Evolutionary conservation across 2,797 vertebrate species (phyloP).

Genomic region (Philypnodon macrostomus): DNA sequence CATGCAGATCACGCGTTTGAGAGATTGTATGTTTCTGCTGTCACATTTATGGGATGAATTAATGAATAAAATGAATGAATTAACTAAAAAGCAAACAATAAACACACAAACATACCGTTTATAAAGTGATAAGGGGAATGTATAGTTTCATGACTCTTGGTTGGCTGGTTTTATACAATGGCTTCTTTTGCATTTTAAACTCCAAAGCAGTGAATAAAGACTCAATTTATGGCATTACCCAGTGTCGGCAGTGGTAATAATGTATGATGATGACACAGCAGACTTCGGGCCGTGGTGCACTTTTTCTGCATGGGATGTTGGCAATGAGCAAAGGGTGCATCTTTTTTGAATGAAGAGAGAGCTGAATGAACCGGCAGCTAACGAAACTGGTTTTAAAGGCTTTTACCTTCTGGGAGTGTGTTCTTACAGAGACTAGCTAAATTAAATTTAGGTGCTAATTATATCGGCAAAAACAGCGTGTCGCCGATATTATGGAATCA

Average conservation of each 20-base stretch:
- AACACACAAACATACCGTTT: no score
- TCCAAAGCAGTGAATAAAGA: conserved; percentile 55
- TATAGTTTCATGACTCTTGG: conserved; percentile 66
- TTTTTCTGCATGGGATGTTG: conserved; percentile 41
- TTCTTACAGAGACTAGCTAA: background rate
- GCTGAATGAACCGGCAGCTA: conserved; percentile 16
- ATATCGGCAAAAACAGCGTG: no score
- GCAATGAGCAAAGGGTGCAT: conserved; percentile 37
- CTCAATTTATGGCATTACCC: conserved; percentile 57
- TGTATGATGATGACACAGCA: conserved; percentile 56
- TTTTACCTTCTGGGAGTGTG: conserved; percentile 7
- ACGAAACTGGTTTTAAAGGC: conserved; percentile 12
- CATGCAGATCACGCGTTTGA: no score
- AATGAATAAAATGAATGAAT: no score
- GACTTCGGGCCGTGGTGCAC: conserved; percentile 45
- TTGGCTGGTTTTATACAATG: conserved; percentile 58
- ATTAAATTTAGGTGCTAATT: no score
- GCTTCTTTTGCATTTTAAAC: conserved; percentile 50
- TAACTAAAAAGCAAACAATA: no score
- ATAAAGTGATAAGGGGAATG: no score
- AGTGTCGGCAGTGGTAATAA: conserved; percentile 60
- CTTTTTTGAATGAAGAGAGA: conserved; percentile 27
- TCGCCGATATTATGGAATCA: no score
- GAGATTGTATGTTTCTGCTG: no score
- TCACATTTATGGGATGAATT: no score